phyloP scores from a whole-genome alignment of 2,888 invertebrate genomes.

The Lasioglossum villosulum region DNA sequence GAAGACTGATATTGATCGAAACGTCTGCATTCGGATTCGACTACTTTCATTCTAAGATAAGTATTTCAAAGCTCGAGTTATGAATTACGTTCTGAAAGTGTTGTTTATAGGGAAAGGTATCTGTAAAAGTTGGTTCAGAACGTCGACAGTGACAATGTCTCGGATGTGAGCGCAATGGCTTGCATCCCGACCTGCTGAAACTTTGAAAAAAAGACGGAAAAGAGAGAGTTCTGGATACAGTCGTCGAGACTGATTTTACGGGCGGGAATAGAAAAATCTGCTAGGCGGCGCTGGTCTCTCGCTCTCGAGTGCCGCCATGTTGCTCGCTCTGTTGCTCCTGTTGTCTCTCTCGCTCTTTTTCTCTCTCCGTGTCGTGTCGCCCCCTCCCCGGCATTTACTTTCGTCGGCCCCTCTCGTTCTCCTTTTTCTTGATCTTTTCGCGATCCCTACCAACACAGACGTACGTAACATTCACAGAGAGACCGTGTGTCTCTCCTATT shows the following conservation, averaged over 20 bases:
- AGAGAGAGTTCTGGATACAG: conserved; percentile 15
- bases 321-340: conserved; percentile 71
- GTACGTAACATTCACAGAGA: background rate
- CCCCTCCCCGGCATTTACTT: conserved; percentile 39
- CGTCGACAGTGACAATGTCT: background rate
- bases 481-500: conserved; percentile 59
- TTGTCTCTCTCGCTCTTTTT: conserved; percentile 32
- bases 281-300: conserved; percentile 80
- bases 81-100: background rate
- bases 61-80: background rate
- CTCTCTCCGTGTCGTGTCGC: conserved; percentile 14
- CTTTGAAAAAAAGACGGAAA: background rate
- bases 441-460: conserved; percentile 57
- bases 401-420: conserved; percentile 43
- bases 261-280: conserved; percentile 81
- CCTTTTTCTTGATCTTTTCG: conserved; percentile 62
- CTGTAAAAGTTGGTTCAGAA: background rate
- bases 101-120: background rate
- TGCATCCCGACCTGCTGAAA: background rate
- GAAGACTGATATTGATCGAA: background rate
- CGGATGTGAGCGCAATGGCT: background rate
- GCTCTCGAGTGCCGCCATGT: conserved; percentile 77
- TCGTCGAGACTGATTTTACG: conserved; percentile 53
- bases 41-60: background rate
- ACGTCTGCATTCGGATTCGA: conserved; percentile 4